These are phyloP conservation scores for Meloe dianella DNA, from an alignment of 2,888 invertebrate species.

Conservation along the genomic window DNA sequence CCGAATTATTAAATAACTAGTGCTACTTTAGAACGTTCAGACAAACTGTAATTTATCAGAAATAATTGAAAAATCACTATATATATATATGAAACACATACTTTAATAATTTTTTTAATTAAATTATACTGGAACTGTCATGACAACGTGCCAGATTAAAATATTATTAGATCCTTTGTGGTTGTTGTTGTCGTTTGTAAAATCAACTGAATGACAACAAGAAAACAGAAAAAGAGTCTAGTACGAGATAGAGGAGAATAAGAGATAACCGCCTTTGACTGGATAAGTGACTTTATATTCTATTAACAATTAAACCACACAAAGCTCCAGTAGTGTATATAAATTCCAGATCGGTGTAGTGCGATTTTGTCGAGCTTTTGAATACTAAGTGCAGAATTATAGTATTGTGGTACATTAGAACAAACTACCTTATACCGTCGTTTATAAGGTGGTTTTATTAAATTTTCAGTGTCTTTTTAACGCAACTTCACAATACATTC, in stretches of 20 bases:
- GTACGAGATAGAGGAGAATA: background rate
- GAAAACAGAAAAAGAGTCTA: background rate
- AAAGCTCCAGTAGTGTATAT: slow-evolving; percentile 33
- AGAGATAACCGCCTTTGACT: slow-evolving; percentile 26
- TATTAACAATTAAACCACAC: slow-evolving; percentile 40
- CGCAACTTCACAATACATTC: background rate
- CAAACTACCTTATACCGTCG: background rate
- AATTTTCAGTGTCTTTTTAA: background rate
- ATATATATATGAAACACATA: background rate
- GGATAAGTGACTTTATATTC: slow-evolving; percentile 43
- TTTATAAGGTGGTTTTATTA: background rate
- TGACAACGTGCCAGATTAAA: background rate
- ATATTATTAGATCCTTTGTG: background rate
- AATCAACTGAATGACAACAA: background rate
- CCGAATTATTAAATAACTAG: slow-evolving; percentile 1
- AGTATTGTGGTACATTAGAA: slow-evolving; percentile 30
- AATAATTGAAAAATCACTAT: background rate
- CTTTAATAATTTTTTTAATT: background rate
- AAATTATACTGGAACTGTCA: background rate
- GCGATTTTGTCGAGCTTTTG: slow-evolving; percentile 41
- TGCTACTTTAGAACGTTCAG: background rate
- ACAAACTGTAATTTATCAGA: slow-evolving; percentile 9
- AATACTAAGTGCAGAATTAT: slow-evolving; percentile 41
- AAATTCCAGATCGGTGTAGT: slow-evolving; percentile 35
- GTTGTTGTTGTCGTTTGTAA: background rate